A percentile compares a stretch with the other conserved stretches of the same genome.
phyloP scores from a whole-genome alignment of 2,113 vertebrate genomes.

The Cyprinodon variegatus region DNA sequence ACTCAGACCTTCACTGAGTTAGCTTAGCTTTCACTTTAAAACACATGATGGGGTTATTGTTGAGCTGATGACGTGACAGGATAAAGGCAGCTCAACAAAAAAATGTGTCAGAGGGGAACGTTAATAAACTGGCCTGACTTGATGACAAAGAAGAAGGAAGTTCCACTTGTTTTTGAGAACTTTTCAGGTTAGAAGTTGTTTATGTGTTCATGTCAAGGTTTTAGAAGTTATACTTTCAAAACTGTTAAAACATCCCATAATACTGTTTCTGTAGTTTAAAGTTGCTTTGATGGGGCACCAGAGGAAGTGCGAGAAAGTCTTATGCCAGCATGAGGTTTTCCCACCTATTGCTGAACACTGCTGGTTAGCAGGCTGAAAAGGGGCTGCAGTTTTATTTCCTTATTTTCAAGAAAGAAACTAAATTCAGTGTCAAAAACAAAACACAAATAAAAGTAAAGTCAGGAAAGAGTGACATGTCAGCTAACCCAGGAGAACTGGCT shows the following conservation, averaged over 20 bases:
- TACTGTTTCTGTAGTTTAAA: neutral
- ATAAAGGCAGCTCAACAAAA: neutral
- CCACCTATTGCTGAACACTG: neutral
- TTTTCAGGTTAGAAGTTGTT: neutral
- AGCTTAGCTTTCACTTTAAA: conserved; percentile 45
- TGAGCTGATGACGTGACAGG: neutral
- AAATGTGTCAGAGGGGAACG: conserved; percentile 7
- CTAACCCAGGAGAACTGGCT: neutral
- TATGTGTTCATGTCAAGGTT: neutral
- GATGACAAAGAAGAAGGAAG: conserved; percentile 14
- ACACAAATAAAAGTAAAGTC: neutral
- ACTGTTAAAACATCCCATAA: neutral
- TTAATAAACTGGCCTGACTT: conserved; percentile 19
- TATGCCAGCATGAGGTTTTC: neutral
- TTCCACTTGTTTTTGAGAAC: conserved; percentile 5
- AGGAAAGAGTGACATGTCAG: neutral
- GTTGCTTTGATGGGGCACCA: neutral
- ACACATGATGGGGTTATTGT: conserved; percentile 21
- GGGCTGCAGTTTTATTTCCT: neutral
- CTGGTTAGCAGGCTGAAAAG: neutral
- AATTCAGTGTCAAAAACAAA: neutral
- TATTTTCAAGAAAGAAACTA: too few relatives aligned
- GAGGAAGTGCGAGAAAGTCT: neutral
- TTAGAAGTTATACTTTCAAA: neutral
- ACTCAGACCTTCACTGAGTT: conserved; percentile 67